Evolutionary conservation across 1,140 invertebrate genomes (phyloP).

Genomic region (Nasonia longicornis): DNA sequence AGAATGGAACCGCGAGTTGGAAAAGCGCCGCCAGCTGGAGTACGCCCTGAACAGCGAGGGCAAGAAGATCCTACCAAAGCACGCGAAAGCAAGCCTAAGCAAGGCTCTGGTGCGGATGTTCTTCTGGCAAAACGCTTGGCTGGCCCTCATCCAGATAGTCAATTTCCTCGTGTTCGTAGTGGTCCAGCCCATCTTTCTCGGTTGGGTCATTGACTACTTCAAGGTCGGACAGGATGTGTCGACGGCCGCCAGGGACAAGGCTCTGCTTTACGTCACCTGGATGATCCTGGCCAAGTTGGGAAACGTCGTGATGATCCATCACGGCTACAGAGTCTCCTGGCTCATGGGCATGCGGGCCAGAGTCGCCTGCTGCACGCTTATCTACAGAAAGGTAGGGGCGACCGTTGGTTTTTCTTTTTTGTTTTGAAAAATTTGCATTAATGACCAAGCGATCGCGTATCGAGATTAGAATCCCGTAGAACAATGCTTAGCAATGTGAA

Average conservation of each 20-base stretch:
- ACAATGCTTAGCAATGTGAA: too few relatives aligned
- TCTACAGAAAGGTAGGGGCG: slow-evolving; percentile 74
- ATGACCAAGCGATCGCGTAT: too few relatives aligned
- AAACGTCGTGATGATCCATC: slow-evolving; percentile 64
- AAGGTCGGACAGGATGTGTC: slow-evolving; percentile 46
- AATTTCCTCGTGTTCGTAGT: slow-evolving; percentile 60
- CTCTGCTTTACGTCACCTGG: slow-evolving; percentile 59
- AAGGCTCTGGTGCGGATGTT: slow-evolving; percentile 67
- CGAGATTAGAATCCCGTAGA: too few relatives aligned
- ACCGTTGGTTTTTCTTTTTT: too few relatives aligned
- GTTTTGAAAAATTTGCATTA: too few relatives aligned
- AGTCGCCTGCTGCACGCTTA: slow-evolving; percentile 72
- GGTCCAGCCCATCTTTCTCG: slow-evolving; percentile 68
- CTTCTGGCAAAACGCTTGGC: slow-evolving; percentile 62
- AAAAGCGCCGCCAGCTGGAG: slow-evolving; percentile 56
- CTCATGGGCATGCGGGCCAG: slow-evolving; percentile 74
- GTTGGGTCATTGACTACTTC: slow-evolving; percentile 71
- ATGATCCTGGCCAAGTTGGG: slow-evolving; percentile 58
- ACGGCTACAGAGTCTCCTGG: slow-evolving; percentile 64
- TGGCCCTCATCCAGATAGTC: slow-evolving; percentile 62
- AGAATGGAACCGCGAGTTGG: slow-evolving; percentile 68
- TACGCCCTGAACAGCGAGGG: slow-evolving; percentile 65
- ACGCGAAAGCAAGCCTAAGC: slow-evolving; percentile 62
- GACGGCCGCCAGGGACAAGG: slow-evolving; percentile 55
- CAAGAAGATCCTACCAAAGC: slow-evolving; percentile 55